Base-by-base conservation (phyloP, 2,888 invertebrate genomes). In the Dasysyrphus albostriatus region DNA sequence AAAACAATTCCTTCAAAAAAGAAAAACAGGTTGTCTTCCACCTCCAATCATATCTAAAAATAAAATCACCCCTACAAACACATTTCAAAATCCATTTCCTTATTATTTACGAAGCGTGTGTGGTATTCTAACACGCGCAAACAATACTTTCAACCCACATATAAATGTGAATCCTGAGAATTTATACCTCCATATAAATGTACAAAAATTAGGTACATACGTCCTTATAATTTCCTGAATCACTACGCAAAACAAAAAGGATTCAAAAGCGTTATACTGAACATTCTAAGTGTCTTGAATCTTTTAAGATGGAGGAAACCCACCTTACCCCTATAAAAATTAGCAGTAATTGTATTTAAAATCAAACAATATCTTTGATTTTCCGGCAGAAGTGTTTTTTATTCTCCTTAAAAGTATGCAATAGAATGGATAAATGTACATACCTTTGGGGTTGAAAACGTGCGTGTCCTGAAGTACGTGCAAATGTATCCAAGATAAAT, bases 401-500 rank as follows among this genome's bases (percentile, higher is more conserved):
- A 10, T 32, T 44, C 29, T 54, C 1, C 7, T 9, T 12, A 4
- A 3, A 5, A 24, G 24, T 19, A 51, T 7, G 9, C 7, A 8
- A 4, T 54, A 16, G 14, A 42, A 7, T 61, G 29, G 1, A 10
- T 3, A 10, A 29, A 65, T 65, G 6, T 63, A 85, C 82, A 69
- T 85, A 85, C 85, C 82, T 85, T 63, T 58, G 42, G 54, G 37
- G 8, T 44, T 37, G 44, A 47, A 70, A 54, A 49, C 67, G 49
- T 67, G 61, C 80, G 73, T 82, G 81, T 82, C 56, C 74, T 51
- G 69, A 82, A 85, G 73, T 74, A 74, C 77, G 85, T 82, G 82
- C 69, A 85, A 82, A 82, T 85, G 69, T 81, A 81, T 82, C 85
- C 82, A 85, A 82, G 73, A 51, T 76, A 54, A 34, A 34, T 67